These are phyloP conservation scores for Dicroscelio sp. DNA, from an alignment of 2,888 invertebrate genomes.

Conservation along the genomic window DNA sequence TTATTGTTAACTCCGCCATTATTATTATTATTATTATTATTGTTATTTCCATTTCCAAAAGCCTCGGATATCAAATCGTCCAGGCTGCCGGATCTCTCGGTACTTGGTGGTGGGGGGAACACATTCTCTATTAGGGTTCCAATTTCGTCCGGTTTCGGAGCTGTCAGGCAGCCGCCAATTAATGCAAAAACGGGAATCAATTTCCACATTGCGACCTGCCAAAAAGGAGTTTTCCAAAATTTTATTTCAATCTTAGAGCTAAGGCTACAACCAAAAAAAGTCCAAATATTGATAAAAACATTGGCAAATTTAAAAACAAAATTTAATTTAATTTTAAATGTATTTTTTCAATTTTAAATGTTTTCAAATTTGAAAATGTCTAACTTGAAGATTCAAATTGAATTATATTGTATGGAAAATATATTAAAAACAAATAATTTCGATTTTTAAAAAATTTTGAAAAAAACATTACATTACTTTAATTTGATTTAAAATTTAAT, in stretches of 20 bases:
- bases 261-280: no score
- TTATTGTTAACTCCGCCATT: conserved; percentile 85
- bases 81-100: conserved; percentile 45
- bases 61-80: conserved; percentile 47
- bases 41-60: conserved; percentile 83
- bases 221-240: neutral
- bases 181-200: conserved; percentile 3
- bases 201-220: conserved; percentile 55
- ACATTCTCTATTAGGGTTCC: conserved; percentile 44
- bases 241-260: no score
- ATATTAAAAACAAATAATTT: no score
- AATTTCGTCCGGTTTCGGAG: conserved; percentile 43
- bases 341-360: no score
- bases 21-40: conserved; percentile 70
- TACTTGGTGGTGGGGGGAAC: conserved; percentile 44
- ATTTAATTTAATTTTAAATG: no score
- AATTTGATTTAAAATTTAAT: no score
- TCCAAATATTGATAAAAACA: neutral
- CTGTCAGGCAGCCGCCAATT: conserved; percentile 47
- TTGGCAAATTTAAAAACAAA: no score
- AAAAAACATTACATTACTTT: no score
- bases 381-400: no score
- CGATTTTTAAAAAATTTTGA: no score
- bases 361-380: no score
- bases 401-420: no score